Evolutionary conservation across 1,140 invertebrate species (phyloP), one percentile per base, ranked within the genome.

Genomic region (Odontomachus brunneus): DNA sequence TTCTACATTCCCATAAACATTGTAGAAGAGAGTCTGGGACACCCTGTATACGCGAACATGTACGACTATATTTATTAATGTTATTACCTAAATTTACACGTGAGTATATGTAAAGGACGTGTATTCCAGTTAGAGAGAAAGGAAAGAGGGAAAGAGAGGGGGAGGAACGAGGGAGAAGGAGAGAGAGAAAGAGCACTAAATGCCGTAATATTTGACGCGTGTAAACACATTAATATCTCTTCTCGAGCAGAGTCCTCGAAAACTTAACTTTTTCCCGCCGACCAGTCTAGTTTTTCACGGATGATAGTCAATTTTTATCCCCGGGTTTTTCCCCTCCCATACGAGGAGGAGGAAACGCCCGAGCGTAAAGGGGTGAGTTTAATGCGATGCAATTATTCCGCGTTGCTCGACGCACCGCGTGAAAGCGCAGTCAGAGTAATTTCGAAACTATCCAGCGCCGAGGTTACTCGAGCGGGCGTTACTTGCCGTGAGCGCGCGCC

Each of bases 391-490:
- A 65, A 80, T 78, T 85, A 73, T 57, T 82, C 22, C 9, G 48
- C 73, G 85, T 87, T 87, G 57, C 72, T 33, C 44, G 66, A 82
- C 51, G 72, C 55, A 49, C 48, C 15, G 59, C 51, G 66, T 53
- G 57, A 72, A 57, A 69, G 72, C 73, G n/a, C 76, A 53, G 87
- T 80, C 66, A 67, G 49, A 82, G 76, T 88, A 88, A 88, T 88
- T 88, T 85, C 69, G 67, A 88, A 88, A 88, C 87, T 87, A 85
- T 87, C 51, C 78, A 48, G 78, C 57, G 53, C 66, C 62, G 55
- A 60, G 86, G 86, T 85, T 88, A 88, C 75, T 83, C 86, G 86
- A 80, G 73, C 74, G 74, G 78, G 87, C 86, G 76, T 88, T 88
- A 75, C 49, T 85, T 57, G 75, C 75, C 73, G 72, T 44, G 29